Base-by-base conservation (phyloP, 2,113 vertebrate species). In the Suncus etruscus region DNA sequence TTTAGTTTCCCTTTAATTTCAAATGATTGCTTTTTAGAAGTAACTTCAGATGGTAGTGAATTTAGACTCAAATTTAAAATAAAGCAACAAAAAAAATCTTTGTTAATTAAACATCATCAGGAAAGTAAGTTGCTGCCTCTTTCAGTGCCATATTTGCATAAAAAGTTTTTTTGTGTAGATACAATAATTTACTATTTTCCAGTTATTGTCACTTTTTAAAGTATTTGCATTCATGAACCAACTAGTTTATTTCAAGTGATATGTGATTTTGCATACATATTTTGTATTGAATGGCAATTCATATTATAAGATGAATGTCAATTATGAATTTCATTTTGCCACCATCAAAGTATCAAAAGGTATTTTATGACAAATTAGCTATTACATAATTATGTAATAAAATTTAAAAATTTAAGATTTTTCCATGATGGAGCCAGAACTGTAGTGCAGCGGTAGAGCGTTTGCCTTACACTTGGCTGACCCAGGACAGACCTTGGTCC, bases 11-110 rank as follows among this genome's bases (percentile, higher is more conserved):
- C 50, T 93, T 89, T 80, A 89, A 87, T 92, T 85, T 74, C 54
- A 61, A 87, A 24, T 72, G 39, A 82, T 77, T 87, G 87, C 54
- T 91, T 22, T 66, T 92, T 45, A 91, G 12, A 84, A 89, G 10
- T 7, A 84, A 87, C 31, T 15, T 78, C 72, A 86, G 39, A 83
- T 91, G 61, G 74, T 27, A 82, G 11, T 92, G 48, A 75, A 47
- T 86, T 45, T 1, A 29, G 11, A 68, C 39, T 80, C 15, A 85
- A 87, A 82, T 85, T 72, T 31, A 3, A 91, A 48, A 61, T 10
- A 84, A 31, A 6, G 16, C 7, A 89, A 15, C 20, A 82, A 86
- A 48, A 86, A 48, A 39, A 16, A 47, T 66, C 1, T 69, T 25
- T 51, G 6, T 20, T 68, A 8, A 61, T 87, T 92, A 94, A 87